Evolutionary conservation across 2,797 vertebrate genomes (phyloP).

Genomic region (Ataeniobius toweri): DNA sequence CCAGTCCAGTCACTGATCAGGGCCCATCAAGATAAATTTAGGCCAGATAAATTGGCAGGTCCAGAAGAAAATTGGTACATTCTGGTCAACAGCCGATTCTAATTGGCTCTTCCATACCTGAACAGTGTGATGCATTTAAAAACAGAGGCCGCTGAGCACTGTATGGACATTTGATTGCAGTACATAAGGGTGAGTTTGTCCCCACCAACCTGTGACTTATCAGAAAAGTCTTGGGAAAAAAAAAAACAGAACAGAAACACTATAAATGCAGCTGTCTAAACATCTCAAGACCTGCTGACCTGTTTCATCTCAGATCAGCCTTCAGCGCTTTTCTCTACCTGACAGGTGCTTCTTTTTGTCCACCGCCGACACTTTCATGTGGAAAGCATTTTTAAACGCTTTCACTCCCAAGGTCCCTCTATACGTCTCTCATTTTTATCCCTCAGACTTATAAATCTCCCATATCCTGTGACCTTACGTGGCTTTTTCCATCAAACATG

Average conservation of each 20-base stretch:
- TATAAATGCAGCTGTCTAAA: slow-evolving; percentile 33
- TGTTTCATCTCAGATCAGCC: slow-evolving; percentile 28
- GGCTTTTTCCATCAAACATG: not conserved
- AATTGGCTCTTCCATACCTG: not conserved
- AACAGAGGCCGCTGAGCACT: not conserved
- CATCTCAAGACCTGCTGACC: slow-evolving; percentile 39
- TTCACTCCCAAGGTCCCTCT: slow-evolving; percentile 21
- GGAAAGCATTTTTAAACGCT: slow-evolving; percentile 18
- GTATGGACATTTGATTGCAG: not conserved
- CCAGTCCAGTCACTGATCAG: not conserved
- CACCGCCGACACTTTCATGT: slow-evolving; percentile 28
- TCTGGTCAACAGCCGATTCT: not conserved
- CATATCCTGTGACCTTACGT: slow-evolving; percentile 8
- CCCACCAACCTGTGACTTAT: slow-evolving; percentile 46
- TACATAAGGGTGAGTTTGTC: slow-evolving; percentile 5
- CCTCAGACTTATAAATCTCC: slow-evolving; percentile 7
- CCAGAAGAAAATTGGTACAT: not conserved
- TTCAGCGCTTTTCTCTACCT: slow-evolving; percentile 30
- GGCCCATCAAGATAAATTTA: not conserved
- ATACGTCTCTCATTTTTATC: not conserved
- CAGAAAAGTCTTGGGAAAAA: slow-evolving; percentile 30
- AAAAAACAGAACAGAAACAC: slow-evolving; percentile 23
- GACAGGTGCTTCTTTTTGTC: slow-evolving; percentile 20
- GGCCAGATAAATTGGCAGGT: not conserved
- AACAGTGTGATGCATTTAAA: not conserved